Conservation (phyloP, 1,140 invertebrate genomes). For the Nomia melanderi region DNA sequence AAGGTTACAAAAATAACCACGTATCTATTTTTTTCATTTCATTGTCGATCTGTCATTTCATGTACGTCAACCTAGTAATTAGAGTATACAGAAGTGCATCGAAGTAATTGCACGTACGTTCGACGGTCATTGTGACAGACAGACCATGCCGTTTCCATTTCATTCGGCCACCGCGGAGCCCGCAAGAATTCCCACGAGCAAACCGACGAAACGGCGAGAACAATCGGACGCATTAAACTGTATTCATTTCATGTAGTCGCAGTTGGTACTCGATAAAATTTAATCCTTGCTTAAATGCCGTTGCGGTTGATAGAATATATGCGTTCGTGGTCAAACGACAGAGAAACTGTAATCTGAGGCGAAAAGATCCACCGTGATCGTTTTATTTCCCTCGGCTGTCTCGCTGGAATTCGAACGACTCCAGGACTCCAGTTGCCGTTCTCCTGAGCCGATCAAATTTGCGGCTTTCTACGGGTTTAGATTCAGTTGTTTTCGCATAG, state of each 20-base stretch:
- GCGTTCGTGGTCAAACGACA: slow-evolving; percentile 23
- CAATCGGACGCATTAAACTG: slow-evolving; percentile 24
- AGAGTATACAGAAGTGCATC: not conserved
- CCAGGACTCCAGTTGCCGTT: not conserved
- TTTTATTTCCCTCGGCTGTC: slow-evolving; percentile 1
- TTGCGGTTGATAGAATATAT: slow-evolving; percentile 43
- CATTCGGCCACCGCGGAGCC: not conserved
- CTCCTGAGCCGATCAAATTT: slow-evolving; percentile 14
- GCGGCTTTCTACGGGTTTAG: not conserved
- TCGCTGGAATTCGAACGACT: not conserved
- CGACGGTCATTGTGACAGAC: not conserved
- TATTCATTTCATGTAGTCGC: slow-evolving; percentile 11
- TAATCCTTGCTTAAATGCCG: slow-evolving; percentile 41
- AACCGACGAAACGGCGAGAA: slow-evolving; percentile 26
- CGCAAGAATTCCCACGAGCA: not conserved
- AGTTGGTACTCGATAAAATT: slow-evolving; percentile 11
- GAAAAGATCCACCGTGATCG: not conserved
- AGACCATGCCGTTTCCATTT: not conserved
- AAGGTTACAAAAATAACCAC: too few relatives aligned
- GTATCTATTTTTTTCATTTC: too few relatives aligned
- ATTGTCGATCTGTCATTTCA: not conserved
- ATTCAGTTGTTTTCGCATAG: not conserved
- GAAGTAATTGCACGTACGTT: not conserved
- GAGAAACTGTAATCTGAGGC: slow-evolving; percentile 28
- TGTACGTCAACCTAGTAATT: not conserved